Evolutionary conservation across 2,797 vertebrate genomes (phyloP), one percentile per base, ranked within the genome.

Genomic region (Nyctibius grandis): DNA sequence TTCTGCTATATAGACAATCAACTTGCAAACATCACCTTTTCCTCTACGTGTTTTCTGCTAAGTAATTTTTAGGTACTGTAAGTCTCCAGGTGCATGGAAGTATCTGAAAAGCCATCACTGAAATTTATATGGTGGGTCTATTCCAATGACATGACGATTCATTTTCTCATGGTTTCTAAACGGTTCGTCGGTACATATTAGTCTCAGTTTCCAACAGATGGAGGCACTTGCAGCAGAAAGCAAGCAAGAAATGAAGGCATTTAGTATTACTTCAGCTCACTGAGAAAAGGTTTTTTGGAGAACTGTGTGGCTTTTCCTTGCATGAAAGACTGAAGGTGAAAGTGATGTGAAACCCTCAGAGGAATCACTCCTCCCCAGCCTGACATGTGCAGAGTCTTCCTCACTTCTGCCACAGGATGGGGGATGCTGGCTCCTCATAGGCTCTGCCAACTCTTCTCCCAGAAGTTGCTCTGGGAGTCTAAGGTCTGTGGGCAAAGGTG

Each of bases 341-440:
- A 53, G 29, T 12, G 34, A 70, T 40, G 25, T 63, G 33, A 79
- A 84, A 40, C 29, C 19, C 45, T 70, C 48, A 83, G 51, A 78
- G 38, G 33, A 79, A 65, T 56, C 47, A 56, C 57, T 17, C 5
- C 28, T 80, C 40, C 34, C 57, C 19, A 75, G 22, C 29, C 73
- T 63, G 63, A 60, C 8, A 12, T 0, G 2, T 20, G 54, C 11
- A 76, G 44, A 45, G 57, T 23, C 50, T 76, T 84, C 48, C 64
- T 65, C 1, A 0, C 31, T 50, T 61, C 63, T 81, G 33, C 36
- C 14, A 50, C 0, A 0, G 53, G 19, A 73, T 0, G 0, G 34
- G 47, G 5, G 3, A 60, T 33, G 44, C 29, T 1, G 5, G 18
- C 33, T 20, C n/a, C 9, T 38, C 5, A 0, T 0, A 0, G 11